A percentile compares a stretch with the other conserved stretches of the same genome.
Conservation (phyloP, 2,797 vertebrate genomes). For the Acanthurus tractus region DNA sequence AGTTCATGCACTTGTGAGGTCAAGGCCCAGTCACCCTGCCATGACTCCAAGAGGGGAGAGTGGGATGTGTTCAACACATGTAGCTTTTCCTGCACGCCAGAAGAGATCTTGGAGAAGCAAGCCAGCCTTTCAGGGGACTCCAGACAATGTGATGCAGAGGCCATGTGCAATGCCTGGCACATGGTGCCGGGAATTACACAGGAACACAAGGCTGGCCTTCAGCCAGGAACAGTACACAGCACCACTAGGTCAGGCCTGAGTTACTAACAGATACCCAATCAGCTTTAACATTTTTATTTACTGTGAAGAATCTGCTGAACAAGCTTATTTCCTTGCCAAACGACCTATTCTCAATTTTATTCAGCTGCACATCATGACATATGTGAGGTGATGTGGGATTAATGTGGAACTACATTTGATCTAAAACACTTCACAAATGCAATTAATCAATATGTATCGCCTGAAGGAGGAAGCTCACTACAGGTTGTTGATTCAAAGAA, state of each 20-base stretch:
- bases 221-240: slow-evolving; percentile 59
- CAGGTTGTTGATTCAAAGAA: not conserved
- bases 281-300: slow-evolving; percentile 38
- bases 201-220: slow-evolving; percentile 59
- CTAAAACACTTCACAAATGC: not conserved
- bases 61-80: slow-evolving; percentile 37
- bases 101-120: slow-evolving; percentile 39
- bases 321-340: slow-evolving; percentile 19
- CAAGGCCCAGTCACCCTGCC: slow-evolving; percentile 55
- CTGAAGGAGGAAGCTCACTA: not conserved
- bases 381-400: not conserved
- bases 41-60: slow-evolving; percentile 39
- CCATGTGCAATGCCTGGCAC: slow-evolving; percentile 77
- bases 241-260: slow-evolving; percentile 46
- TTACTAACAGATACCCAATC: slow-evolving; percentile 39
- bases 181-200: slow-evolving; percentile 67
- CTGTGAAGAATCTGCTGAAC: slow-evolving; percentile 34
- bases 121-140: slow-evolving; percentile 38
- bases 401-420: not conserved
- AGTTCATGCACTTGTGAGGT: slow-evolving; percentile 44
- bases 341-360: slow-evolving; percentile 16
- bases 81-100: slow-evolving; percentile 28
- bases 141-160: slow-evolving; percentile 52
- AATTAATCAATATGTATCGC: not conserved
- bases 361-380: slow-evolving; percentile 2